phyloP scores from a whole-genome alignment of 2,113 vertebrate genomes.

The Eulemur rufifrons region DNA sequence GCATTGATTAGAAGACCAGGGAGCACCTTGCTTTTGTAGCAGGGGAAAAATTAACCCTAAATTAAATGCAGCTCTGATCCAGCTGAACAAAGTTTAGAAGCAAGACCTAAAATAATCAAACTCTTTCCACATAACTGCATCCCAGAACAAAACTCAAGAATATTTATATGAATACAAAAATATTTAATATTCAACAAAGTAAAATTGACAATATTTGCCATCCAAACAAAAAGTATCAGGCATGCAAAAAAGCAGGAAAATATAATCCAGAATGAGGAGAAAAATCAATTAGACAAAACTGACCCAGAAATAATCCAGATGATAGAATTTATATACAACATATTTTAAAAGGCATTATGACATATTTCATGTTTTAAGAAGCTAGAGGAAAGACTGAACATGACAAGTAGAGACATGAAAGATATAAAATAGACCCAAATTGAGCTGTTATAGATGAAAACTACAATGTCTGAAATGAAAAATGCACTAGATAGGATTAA shows the following conservation, averaged over 20 bases:
- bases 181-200: neutral
- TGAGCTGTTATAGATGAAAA: neutral
- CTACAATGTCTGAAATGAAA: neutral
- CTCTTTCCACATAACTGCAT: neutral
- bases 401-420: neutral
- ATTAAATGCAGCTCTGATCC: neutral
- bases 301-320: neutral
- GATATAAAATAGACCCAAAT: neutral
- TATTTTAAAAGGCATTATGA: neutral
- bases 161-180: slow-evolving; percentile 22
- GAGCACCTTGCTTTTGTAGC: neutral
- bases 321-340: neutral
- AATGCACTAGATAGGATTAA: neutral
- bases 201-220: slow-evolving; percentile 3
- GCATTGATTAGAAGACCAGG: neutral
- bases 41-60: neutral
- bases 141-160: neutral
- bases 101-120: slow-evolving; percentile 9
- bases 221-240: neutral
- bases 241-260: neutral
- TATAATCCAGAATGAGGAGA: neutral
- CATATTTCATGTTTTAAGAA: slow-evolving; percentile 2
- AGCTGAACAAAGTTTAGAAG: neutral
- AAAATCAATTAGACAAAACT: neutral
- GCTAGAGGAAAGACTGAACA: neutral